Percentiles rank a stretch among this genome's conserved stretches.
These are phyloP conservation scores for Venustaconcha ellipsiformis DNA, from an alignment of 1,140 invertebrate genomes.

Conservation along the genomic window DNA sequence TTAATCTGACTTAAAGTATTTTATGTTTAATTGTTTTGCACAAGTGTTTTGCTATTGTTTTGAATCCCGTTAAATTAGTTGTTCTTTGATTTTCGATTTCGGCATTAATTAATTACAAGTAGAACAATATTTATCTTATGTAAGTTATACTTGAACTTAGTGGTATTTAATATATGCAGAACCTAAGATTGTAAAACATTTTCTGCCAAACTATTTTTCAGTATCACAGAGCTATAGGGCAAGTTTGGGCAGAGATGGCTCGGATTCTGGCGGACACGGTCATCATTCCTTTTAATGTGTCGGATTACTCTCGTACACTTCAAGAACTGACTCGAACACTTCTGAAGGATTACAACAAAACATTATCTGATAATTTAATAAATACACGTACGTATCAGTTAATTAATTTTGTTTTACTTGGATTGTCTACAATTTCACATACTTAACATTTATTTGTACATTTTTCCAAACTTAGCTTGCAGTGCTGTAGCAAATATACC, in stretches of 20 bases:
- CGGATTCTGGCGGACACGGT: slow-evolving; percentile 64
- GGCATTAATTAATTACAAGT: not conserved
- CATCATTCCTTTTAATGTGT: slow-evolving; percentile 65
- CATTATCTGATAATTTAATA: slow-evolving; percentile 10
- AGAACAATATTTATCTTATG: not conserved
- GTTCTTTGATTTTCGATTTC: not conserved
- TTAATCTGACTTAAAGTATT: too few relatives aligned
- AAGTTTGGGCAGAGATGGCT: slow-evolving; percentile 62
- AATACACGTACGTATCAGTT: slow-evolving; percentile 12
- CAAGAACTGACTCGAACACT: slow-evolving; percentile 10
- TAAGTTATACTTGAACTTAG: not conserved
- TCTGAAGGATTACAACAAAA: not conserved
- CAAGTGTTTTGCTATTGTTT: too few relatives aligned
- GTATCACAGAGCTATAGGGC: slow-evolving; percentile 62
- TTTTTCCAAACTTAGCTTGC: too few relatives aligned
- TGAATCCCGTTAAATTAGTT: too few relatives aligned
- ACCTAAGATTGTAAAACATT: not conserved
- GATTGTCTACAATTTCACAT: too few relatives aligned
- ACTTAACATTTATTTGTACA: too few relatives aligned
- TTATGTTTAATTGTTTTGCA: too few relatives aligned
- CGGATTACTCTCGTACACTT: slow-evolving; percentile 40
- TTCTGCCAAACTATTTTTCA: slow-evolving; percentile 15
- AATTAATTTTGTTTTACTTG: too few relatives aligned
- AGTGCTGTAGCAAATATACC: too few relatives aligned
- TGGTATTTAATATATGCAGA: not conserved